Conservation (phyloP, 2,113 vertebrate genomes). For the Orientallactaga bullata region DNA sequence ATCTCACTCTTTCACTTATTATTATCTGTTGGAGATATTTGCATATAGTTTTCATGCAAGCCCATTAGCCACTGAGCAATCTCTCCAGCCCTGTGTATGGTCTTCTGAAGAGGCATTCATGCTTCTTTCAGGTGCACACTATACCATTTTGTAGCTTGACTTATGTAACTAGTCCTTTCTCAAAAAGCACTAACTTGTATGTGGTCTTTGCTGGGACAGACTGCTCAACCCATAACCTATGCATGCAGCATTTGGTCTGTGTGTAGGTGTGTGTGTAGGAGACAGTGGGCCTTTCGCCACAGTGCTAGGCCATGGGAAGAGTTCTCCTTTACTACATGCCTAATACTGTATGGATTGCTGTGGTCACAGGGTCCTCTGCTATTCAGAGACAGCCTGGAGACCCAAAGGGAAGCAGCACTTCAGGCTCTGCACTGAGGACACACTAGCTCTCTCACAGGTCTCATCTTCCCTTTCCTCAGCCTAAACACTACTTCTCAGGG, state of each 20-base stretch:
- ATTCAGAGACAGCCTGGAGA: background rate
- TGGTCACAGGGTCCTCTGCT: background rate
- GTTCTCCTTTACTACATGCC: no score
- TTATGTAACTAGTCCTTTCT: background rate
- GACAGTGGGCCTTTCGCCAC: background rate
- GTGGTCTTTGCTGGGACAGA: background rate
- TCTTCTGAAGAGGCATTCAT: background rate
- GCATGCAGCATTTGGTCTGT: background rate
- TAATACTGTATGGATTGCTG: background rate
- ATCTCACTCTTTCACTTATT: conserved; percentile 9
- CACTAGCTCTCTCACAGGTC: background rate
- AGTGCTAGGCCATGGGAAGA: background rate
- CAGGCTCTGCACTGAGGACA: background rate
- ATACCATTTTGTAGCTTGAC: background rate
- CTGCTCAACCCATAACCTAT: background rate
- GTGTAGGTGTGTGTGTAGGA: background rate
- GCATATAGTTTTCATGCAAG: background rate
- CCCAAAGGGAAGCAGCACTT: background rate
- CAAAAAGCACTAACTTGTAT: background rate
- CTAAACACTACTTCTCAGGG: background rate
- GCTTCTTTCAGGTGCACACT: background rate
- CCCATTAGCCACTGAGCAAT: no score
- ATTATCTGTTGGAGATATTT: background rate
- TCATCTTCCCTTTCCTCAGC: background rate
- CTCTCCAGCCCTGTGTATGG: background rate